These are phyloP conservation scores for Watsonalla cultraria DNA, from an alignment of 2,888 invertebrate genomes.

Conservation along the genomic window DNA sequence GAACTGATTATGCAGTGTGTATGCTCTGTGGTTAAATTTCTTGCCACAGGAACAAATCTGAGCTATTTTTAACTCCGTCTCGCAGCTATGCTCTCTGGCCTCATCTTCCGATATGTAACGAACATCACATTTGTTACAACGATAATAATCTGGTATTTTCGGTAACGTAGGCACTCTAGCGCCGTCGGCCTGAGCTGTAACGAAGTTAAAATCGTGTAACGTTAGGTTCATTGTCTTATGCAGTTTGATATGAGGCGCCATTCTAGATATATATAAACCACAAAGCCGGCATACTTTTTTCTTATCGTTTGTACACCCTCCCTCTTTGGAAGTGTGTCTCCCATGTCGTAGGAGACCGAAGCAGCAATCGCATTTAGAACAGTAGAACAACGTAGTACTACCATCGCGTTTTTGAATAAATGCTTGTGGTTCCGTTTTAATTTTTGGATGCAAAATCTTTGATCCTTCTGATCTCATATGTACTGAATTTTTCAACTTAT, in stretches of 20 bases:
- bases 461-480: neutral
- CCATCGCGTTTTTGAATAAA: neutral
- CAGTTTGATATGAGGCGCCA: conserved; percentile 8
- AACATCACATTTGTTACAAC: conserved; percentile 33
- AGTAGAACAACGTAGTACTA: conserved; percentile 12
- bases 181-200: conserved; percentile 13
- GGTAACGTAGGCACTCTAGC: conserved; percentile 26
- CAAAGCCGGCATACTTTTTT: conserved; percentile 30
- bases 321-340: neutral
- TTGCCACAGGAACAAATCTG: conserved; percentile 30
- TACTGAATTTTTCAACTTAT: neutral
- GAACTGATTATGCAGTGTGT: conserved; percentile 30
- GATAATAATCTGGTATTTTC: conserved; percentile 11
- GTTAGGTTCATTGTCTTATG: conserved; percentile 17
- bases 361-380: conserved; percentile 17
- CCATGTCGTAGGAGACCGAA: neutral
- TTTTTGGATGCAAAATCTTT: neutral
- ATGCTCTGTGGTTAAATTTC: conserved; percentile 27
- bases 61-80: conserved; percentile 5
- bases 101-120: conserved; percentile 18
- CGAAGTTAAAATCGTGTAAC: conserved; percentile 28
- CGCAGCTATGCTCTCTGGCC: conserved; percentile 19
- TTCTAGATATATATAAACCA: conserved; percentile 25
- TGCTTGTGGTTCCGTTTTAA: neutral
- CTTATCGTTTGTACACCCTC: neutral